Conservation (phyloP, 2,797 vertebrate genomes). For the Microtus californicus region DNA sequence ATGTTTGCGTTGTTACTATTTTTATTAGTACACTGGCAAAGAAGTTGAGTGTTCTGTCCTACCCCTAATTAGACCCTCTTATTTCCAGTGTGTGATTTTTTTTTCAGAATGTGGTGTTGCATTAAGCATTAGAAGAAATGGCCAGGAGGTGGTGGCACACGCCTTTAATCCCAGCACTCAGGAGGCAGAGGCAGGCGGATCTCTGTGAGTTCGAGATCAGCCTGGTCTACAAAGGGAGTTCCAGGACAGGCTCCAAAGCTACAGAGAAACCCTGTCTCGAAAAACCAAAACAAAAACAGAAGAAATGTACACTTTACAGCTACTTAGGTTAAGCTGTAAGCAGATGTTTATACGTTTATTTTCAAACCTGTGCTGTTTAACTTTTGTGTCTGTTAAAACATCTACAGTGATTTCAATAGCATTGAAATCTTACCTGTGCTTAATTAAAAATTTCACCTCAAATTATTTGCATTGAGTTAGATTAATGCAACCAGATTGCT, state of each 20-base stretch:
- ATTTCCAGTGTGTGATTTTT: constrained; percentile 43
- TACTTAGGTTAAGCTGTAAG: constrained; percentile 1
- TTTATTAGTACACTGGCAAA: constrained; percentile 3
- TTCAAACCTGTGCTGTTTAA: neutral
- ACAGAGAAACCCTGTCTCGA: no score
- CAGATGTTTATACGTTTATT: neutral
- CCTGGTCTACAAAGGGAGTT: no score
- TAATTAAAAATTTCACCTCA: constrained; percentile 34
- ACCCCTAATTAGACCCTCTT: neutral
- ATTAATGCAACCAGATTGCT: constrained; percentile 26
- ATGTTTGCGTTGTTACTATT: neutral
- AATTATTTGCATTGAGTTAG: constrained; percentile 66
- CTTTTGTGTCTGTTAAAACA: neutral
- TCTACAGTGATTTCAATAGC: constrained; percentile 18
- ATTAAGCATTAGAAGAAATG: constrained; percentile 1
- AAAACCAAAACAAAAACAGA: neutral
- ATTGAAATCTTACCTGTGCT: neutral
- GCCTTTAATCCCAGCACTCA: no score
- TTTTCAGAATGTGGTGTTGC: neutral
- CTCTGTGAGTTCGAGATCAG: no score
- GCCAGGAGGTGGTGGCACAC: no score
- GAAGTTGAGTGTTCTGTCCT: neutral
- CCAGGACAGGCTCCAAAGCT: no score
- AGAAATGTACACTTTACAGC: constrained; percentile 39
- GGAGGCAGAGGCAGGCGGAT: no score